A percentile compares a stretch with the other conserved stretches of the same genome.
phyloP scores from a whole-genome alignment of 2,113 vertebrate genomes.

The Asarcornis scutulata region DNA sequence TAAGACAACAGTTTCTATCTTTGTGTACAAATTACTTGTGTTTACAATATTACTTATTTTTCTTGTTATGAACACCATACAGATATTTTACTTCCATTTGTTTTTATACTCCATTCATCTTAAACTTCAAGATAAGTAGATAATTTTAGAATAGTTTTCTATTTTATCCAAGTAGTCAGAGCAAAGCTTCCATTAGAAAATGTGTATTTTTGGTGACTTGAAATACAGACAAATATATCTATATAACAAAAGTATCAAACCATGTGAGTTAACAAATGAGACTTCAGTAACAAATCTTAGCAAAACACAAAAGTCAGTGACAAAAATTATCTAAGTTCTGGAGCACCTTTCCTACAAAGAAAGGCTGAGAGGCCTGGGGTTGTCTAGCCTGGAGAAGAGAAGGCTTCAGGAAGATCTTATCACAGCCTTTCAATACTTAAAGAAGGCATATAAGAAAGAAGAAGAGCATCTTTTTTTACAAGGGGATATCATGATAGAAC shows the following conservation, averaged over 20 bases:
- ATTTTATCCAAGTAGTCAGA: background rate
- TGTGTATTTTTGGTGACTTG: background rate
- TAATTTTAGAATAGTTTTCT: background rate
- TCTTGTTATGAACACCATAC: fast-evolving
- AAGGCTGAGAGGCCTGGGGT: background rate
- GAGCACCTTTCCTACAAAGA: no score
- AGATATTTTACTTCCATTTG: background rate
- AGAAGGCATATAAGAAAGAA: background rate
- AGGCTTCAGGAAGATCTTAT: background rate
- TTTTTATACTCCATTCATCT: background rate
- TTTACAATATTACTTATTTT: background rate
- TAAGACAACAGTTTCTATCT: background rate
- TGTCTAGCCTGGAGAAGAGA: background rate
- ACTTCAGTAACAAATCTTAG: background rate
- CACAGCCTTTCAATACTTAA: background rate
- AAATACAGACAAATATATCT: background rate
- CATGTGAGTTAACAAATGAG: background rate
- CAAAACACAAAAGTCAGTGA: background rate
- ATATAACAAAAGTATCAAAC: background rate
- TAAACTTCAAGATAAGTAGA: background rate
- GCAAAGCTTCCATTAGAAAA: background rate
- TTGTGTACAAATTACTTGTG: background rate
- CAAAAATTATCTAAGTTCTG: background rate
- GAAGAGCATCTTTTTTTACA: background rate
- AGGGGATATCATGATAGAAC: background rate